Evolutionary conservation across 2,113 vertebrate species (phyloP).

Genomic region (Xiphorhynchus elegans): DNA sequence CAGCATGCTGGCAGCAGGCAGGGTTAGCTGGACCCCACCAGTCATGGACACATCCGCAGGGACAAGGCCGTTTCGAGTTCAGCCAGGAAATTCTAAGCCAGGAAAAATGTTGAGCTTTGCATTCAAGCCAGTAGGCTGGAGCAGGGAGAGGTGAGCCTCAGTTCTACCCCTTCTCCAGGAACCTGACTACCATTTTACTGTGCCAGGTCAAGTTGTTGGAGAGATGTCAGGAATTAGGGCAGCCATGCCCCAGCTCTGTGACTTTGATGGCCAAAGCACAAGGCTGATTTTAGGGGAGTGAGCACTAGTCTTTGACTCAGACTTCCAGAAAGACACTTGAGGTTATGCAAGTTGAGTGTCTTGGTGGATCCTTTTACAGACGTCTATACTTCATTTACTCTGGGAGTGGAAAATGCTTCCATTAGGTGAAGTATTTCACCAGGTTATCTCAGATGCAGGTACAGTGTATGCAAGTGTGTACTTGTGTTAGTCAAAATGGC

Average conservation of each 20-base stretch:
- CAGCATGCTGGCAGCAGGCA: background rate
- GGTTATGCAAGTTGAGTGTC: background rate
- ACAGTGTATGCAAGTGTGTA: background rate
- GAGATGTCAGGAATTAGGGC: background rate
- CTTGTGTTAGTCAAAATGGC: background rate
- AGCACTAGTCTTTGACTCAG: background rate
- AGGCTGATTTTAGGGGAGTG: fast-evolving
- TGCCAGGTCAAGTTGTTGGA: background rate
- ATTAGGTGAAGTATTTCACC: background rate
- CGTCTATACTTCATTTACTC: background rate
- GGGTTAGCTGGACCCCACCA: background rate
- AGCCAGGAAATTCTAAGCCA: background rate
- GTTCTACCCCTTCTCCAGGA: fast-evolving
- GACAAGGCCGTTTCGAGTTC: background rate
- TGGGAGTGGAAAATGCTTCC: background rate
- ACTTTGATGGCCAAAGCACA: fast-evolving
- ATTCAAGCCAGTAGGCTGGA: background rate
- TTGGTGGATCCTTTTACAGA: background rate
- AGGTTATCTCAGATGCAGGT: background rate
- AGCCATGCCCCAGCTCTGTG: background rate
- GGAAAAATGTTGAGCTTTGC: background rate
- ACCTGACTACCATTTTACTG: background rate
- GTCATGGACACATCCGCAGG: fast-evolving
- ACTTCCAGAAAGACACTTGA: background rate
- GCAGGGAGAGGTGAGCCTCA: background rate